Evolutionary conservation across 2,113 vertebrate genomes (phyloP).

Genomic region (Panurus biarmicus): DNA sequence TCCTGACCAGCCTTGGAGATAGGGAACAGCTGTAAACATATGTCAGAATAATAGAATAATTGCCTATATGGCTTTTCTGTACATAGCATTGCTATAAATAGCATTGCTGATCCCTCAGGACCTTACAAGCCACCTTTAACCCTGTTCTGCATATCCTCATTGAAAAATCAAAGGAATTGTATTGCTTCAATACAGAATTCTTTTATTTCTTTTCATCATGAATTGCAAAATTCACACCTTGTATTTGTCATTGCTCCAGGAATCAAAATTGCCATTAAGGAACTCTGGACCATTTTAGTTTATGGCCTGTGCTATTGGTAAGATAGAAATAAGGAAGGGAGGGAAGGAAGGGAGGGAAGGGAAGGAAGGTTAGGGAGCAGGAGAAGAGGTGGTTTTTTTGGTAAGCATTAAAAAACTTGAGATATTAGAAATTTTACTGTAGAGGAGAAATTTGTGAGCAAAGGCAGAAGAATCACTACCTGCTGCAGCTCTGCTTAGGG

Average conservation of each 20-base stretch:
- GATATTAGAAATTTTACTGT: not conserved
- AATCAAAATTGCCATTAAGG: not conserved
- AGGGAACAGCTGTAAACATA: not conserved
- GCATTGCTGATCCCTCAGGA: not conserved
- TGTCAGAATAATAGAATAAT: not conserved
- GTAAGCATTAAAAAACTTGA: not conserved
- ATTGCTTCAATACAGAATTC: not conserved
- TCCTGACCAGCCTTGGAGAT: not conserved
- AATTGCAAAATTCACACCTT: not conserved
- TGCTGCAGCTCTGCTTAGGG: not conserved
- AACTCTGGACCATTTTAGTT: not conserved
- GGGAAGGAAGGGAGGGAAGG: too few species aligned
- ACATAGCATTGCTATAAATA: not conserved
- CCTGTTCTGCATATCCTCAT: not conserved
- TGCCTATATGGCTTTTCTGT: not conserved
- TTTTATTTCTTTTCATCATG: not conserved
- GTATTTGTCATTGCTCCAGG: not conserved
- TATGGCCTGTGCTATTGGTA: not conserved
- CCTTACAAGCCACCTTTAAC: not conserved
- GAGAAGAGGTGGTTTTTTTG: not conserved
- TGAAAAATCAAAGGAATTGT: not conserved
- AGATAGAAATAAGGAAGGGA: not conserved
- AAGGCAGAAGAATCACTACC: not conserved
- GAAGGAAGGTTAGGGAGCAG: not conserved
- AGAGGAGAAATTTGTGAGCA: not conserved